phyloP scores from a whole-genome alignment of 2,113 vertebrate genomes.

The Otis tarda region DNA sequence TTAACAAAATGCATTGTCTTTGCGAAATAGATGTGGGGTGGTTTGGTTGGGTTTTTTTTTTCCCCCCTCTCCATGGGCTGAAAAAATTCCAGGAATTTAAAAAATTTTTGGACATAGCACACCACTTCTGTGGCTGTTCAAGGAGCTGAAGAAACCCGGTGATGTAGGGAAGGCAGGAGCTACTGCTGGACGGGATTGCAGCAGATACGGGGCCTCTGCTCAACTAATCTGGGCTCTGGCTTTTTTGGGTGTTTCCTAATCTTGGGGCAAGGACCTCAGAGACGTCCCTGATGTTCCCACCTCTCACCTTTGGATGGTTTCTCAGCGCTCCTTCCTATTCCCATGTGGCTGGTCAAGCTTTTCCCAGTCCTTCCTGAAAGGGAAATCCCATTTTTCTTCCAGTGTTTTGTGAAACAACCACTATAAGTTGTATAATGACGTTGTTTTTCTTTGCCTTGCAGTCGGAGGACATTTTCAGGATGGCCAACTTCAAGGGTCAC shows the following conservation, averaged over 20 bases:
- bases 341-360: neutral
- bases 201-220: neutral
- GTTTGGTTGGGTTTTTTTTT: neutral
- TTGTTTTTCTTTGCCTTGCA: neutral
- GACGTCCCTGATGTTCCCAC: neutral
- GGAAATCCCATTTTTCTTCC: neutral
- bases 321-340: neutral
- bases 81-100: neutral
- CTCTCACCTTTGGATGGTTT: neutral
- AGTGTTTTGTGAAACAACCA: neutral
- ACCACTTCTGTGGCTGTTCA: neutral
- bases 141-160: neutral
- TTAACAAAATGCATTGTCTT: neutral
- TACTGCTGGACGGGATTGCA: neutral
- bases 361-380: neutral
- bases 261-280: neutral
- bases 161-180: neutral
- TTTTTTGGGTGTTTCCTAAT: neutral
- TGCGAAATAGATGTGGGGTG: neutral
- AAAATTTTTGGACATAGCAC: neutral
- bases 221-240: neutral
- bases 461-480: constrained; percentile 15
- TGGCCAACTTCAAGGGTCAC: constrained; percentile 96
- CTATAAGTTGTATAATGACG: neutral
- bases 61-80: neutral